Evolutionary conservation across 1,140 invertebrate genomes (phyloP).

Genomic region (Polypedilum vanderplanki): DNA sequence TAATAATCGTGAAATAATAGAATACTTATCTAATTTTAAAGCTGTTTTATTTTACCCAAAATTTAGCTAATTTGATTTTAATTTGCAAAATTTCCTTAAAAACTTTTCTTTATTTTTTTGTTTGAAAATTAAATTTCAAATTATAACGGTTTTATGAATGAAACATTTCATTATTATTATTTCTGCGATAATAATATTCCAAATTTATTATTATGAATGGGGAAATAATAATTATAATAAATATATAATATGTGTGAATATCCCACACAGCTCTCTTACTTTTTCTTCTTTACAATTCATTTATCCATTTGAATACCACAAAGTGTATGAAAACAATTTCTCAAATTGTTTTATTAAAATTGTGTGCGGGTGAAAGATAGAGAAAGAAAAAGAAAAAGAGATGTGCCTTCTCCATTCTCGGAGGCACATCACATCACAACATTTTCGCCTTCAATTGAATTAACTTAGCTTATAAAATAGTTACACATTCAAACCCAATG

Average conservation of each 20-base stretch:
- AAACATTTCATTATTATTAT: neutral
- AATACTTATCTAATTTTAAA: too few relatives aligned
- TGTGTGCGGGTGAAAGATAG: neutral
- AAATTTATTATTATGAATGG: slow-evolving; percentile 21
- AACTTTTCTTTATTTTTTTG: too few relatives aligned
- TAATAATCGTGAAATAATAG: neutral
- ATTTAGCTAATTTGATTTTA: too few relatives aligned
- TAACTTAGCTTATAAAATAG: neutral
- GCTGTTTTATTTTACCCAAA: too few relatives aligned
- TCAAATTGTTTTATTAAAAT: too few relatives aligned
- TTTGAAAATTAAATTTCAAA: too few relatives aligned
- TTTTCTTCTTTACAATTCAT: neutral
- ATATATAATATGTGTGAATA: slow-evolving; percentile 23
- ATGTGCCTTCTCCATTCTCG: slow-evolving; percentile 6
- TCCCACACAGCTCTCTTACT: neutral
- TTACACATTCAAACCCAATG: too few relatives aligned
- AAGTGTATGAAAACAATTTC: too few relatives aligned
- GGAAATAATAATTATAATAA: slow-evolving; percentile 22
- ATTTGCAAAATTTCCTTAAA: too few relatives aligned
- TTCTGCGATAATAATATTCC: neutral
- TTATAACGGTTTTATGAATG: too few relatives aligned
- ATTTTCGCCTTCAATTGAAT: neutral
- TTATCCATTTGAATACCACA: too few relatives aligned
- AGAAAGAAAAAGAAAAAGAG: neutral
- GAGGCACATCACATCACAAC: neutral